Percentiles rank a stretch among this genome's conserved stretches.
phyloP scores from a whole-genome alignment of 2,797 vertebrate genomes.

The Sphenopsis melanotis region DNA sequence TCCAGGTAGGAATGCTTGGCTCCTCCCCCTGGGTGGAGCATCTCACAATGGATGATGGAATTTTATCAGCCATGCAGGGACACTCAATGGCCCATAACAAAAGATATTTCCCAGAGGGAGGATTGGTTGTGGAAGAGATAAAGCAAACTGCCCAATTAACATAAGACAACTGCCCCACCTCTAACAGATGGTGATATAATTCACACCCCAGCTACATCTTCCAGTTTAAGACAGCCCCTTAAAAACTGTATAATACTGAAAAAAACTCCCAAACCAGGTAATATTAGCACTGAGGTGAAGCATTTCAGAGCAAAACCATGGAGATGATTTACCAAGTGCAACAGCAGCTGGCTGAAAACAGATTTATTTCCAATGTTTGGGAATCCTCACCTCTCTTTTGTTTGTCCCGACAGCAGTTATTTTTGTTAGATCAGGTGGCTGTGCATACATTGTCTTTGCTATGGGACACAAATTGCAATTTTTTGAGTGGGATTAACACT shows the following conservation, averaged over 20 bases:
- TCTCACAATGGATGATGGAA: not conserved
- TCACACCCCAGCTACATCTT: not conserved
- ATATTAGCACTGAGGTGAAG: not conserved
- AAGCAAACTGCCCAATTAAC: not conserved
- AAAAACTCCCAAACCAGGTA: no score
- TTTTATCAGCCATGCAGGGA: not conserved
- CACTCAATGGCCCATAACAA: not conserved
- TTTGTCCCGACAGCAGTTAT: rapidly evolving
- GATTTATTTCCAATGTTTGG: not conserved
- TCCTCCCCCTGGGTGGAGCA: not conserved
- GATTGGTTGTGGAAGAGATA: not conserved
- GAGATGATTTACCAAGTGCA: not conserved
- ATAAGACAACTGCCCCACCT: not conserved
- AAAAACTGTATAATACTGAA: not conserved
- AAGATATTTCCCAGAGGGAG: not conserved
- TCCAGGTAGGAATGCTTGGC: not conserved
- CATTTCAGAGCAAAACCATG: not conserved
- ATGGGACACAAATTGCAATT: rapidly evolving
- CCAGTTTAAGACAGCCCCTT: not conserved
- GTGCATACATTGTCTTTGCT: rapidly evolving
- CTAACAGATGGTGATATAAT: not conserved
- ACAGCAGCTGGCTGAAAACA: not conserved
- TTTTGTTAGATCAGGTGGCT: not conserved
- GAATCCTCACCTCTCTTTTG: not conserved
- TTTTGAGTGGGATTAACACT: not conserved